Evolutionary conservation across 2,888 invertebrate species (phyloP).

Genomic region (Rhagonycha fulva): DNA sequence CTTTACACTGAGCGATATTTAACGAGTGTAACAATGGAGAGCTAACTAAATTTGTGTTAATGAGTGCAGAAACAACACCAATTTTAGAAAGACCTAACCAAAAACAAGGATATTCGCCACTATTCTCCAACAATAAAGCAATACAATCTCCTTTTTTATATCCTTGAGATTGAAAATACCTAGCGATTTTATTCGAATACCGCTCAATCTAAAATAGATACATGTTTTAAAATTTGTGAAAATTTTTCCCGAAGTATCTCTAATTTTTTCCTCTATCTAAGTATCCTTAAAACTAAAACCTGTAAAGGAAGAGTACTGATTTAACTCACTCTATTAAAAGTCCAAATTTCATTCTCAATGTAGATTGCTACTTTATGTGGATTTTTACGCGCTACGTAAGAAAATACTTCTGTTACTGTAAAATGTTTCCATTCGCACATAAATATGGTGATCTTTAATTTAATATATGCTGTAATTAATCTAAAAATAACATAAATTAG

Average conservation of each 20-base stretch:
- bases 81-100: slow-evolving; percentile 93
- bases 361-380: slow-evolving; percentile 73
- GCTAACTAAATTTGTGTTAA: slow-evolving; percentile 86
- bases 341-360: slow-evolving; percentile 69
- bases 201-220: slow-evolving; percentile 70
- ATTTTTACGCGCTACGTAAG: slow-evolving; percentile 56
- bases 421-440: slow-evolving; percentile 59
- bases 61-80: slow-evolving; percentile 82
- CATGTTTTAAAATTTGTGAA: not conserved
- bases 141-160: slow-evolving; percentile 83
- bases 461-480: not conserved
- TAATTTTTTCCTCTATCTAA: not conserved
- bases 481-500: not conserved
- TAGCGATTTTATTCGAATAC: slow-evolving; percentile 78
- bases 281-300: not conserved
- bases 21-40: slow-evolving; percentile 84
- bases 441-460: not conserved
- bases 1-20: slow-evolving; percentile 77
- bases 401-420: slow-evolving; percentile 63
- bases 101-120: slow-evolving; percentile 83
- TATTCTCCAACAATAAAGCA: slow-evolving; percentile 86
- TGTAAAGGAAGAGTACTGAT: not conserved
- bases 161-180: slow-evolving; percentile 74
- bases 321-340: slow-evolving; percentile 65
- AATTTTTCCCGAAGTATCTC: no score